These are phyloP conservation scores for Lasius platythorax DNA, from an alignment of 2,888 invertebrate genomes.

Conservation along the genomic window DNA sequence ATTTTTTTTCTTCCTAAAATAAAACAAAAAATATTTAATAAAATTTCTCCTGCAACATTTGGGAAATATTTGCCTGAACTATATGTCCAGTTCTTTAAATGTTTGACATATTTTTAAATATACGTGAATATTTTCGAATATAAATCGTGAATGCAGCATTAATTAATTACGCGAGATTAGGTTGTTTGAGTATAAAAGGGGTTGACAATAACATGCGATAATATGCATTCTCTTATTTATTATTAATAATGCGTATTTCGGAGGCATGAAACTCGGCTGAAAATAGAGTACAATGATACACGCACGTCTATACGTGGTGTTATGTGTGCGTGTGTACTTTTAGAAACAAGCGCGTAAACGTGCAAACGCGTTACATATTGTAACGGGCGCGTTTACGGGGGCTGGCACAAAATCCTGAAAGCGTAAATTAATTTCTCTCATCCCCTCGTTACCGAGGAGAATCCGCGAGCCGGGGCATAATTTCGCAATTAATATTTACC, in stretches of 20 bases:
- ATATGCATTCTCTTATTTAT: conserved; percentile 47
- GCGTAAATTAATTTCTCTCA: conserved; percentile 50
- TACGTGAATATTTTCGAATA: not conserved
- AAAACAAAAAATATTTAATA: not conserved
- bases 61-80: not conserved
- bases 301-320: not conserved
- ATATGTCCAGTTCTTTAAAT: not conserved
- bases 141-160: conserved; percentile 24
- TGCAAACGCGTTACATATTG: conserved; percentile 41
- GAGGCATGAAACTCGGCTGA: conserved; percentile 26
- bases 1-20: not conserved
- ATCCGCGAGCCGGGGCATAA: conserved; percentile 39
- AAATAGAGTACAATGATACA: conserved; percentile 36
- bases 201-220: conserved; percentile 47
- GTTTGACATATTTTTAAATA: conserved; percentile 1
- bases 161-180: conserved; percentile 47
- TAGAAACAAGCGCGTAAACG: conserved; percentile 37
- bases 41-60: not conserved
- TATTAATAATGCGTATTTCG: conserved; percentile 48
- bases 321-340: conserved; percentile 14
- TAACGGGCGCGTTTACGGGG: conserved; percentile 22
- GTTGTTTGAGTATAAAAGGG: conserved; percentile 34
- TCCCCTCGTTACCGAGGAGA: conserved; percentile 19
- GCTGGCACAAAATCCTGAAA: conserved; percentile 49
- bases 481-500: conserved; percentile 49